These are phyloP conservation scores for Nyctereutes procyonoides DNA, from an alignment of 2,113 vertebrate species.

Conservation along the genomic window DNA sequence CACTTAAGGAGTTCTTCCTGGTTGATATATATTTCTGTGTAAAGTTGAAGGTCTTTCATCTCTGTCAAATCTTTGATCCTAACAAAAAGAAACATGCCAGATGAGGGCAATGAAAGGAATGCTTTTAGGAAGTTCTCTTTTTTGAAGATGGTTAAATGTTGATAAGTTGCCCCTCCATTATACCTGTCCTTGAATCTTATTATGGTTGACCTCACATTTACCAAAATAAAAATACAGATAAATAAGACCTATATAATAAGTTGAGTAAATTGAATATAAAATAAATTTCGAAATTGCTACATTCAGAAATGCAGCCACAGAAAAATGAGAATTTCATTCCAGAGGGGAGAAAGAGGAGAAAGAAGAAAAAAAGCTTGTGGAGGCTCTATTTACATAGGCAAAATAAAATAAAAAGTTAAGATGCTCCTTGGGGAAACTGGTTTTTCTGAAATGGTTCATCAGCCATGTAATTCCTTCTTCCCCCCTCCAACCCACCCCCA, in stretches of 20 bases:
- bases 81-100: constrained; percentile 35
- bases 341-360: background rate
- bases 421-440: background rate
- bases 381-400: background rate
- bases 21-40: constrained; percentile 43
- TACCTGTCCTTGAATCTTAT: constrained; percentile 12
- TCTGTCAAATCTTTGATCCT: constrained; percentile 73
- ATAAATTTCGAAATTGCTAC: constrained; percentile 29
- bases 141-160: constrained; percentile 51
- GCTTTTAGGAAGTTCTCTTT: constrained; percentile 37
- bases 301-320: background rate
- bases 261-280: background rate
- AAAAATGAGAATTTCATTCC: background rate
- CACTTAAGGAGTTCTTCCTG: constrained; percentile 41
- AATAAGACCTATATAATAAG: background rate
- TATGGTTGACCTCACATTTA: background rate
- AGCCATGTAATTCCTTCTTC: background rate
- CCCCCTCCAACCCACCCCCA: fast-evolving
- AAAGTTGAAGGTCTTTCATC: constrained; percentile 45
- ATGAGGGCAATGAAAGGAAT: constrained; percentile 49
- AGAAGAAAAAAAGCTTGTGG: background rate
- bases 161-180: background rate
- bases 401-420: background rate
- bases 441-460: background rate
- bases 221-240: constrained; percentile 47